A percentile compares a stretch with the other conserved stretches of the same genome.
phyloP scores from a whole-genome alignment of 1,140 invertebrate species.

The Drosophila ohnishii region DNA sequence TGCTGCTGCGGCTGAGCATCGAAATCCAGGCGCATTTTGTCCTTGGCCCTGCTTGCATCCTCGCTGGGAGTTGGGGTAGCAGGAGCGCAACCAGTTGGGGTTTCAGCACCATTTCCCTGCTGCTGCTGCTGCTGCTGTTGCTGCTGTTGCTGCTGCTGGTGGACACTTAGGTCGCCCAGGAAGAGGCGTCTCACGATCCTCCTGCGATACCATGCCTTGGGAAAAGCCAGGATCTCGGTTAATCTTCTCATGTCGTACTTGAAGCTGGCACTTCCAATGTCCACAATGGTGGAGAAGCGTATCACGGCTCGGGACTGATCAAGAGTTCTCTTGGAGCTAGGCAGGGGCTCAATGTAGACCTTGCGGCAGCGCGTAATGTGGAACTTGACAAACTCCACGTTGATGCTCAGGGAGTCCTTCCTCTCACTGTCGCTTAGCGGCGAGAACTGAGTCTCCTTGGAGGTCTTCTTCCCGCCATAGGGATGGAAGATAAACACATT shows the following conservation, averaged over 20 bases:
- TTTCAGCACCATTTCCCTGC: conserved; percentile 41
- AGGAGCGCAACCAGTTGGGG: conserved; percentile 44
- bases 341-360: conserved; percentile 88
- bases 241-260: conserved; percentile 99
- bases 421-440: conserved; percentile 94
- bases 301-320: conserved; percentile 90
- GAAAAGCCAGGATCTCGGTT: conserved; percentile 98
- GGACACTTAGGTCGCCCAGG: conserved; percentile 92
- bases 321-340: conserved; percentile 82
- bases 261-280: conserved; percentile 98
- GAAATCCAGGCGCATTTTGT: conserved; percentile 67
- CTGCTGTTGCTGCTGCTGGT: conserved; percentile 54
- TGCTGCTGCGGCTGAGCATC: conserved; percentile 43
- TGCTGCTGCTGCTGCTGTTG: conserved; percentile 72
- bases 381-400: conserved; percentile 98
- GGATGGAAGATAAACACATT: conserved; percentile 99
- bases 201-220: conserved; percentile 98
- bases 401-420: conserved; percentile 97
- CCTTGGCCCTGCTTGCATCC: conserved; percentile 51
- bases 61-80: conserved; percentile 66
- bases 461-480: conserved; percentile 95
- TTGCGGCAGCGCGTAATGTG: conserved; percentile 95
- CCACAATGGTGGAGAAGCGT: conserved; percentile 96
- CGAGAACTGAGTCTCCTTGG: conserved; percentile 93
- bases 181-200: conserved; percentile 96